phyloP scores from a whole-genome alignment of 2,797 vertebrate species.

The Karalla daura region DNA sequence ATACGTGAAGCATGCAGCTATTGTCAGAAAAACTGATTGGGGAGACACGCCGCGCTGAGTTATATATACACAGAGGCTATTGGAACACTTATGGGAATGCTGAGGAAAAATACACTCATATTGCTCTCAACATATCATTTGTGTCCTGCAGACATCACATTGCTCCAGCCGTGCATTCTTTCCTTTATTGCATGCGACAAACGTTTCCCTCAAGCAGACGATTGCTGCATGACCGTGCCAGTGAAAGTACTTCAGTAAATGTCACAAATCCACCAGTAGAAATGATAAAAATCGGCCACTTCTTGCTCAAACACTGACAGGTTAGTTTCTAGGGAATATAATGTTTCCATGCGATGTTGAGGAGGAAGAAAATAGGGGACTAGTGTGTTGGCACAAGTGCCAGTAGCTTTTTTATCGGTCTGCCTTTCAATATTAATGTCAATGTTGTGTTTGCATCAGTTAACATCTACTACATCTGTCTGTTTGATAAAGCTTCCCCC shows the following conservation, averaged over 20 bases:
- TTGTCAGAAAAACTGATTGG: slow-evolving; percentile 55
- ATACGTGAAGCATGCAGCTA: slow-evolving; percentile 45
- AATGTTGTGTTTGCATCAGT: not conserved
- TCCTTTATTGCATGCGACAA: slow-evolving; percentile 50
- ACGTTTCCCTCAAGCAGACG: slow-evolving; percentile 52
- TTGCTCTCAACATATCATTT: slow-evolving; percentile 43
- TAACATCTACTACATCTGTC: not conserved
- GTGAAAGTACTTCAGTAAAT: slow-evolving; percentile 48
- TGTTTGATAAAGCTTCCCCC: not conserved
- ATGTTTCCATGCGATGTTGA: not conserved
- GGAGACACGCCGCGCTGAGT: slow-evolving; percentile 13
- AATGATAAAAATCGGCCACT: slow-evolving; percentile 11
- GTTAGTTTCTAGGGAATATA: slow-evolving; percentile 5
- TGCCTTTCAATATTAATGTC: not conserved
- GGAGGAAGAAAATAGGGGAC: not conserved
- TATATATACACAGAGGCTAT: slow-evolving; percentile 16
- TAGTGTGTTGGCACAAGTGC: not conserved
- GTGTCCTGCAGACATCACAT: slow-evolving; percentile 32
- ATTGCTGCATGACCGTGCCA: slow-evolving; percentile 45
- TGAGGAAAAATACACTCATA: slow-evolving; percentile 34
- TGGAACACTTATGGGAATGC: slow-evolving; percentile 25
- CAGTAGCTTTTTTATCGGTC: too few relatives aligned
- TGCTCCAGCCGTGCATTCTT: slow-evolving; percentile 29
- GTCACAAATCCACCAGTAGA: slow-evolving; percentile 35
- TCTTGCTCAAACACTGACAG: slow-evolving; percentile 20